phyloP scores from a whole-genome alignment of 2,888 invertebrate species.

The Lepidonotus clava region DNA sequence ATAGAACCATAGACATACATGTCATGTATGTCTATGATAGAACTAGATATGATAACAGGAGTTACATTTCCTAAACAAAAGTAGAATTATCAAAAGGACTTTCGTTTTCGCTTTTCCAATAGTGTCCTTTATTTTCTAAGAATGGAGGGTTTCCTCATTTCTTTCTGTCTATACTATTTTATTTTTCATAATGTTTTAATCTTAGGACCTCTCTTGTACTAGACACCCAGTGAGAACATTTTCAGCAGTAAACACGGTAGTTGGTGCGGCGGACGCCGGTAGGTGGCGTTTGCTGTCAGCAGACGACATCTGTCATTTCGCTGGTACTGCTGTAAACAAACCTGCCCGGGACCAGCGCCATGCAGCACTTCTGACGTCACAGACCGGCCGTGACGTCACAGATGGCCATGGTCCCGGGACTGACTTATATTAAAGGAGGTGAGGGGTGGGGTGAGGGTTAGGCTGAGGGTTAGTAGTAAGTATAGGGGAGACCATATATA shows the following conservation, averaged over 20 bases:
- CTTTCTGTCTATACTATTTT: too few species aligned
- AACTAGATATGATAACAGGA: too few species aligned
- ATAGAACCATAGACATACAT: too few species aligned
- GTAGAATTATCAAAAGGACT: too few species aligned
- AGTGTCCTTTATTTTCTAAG: too few species aligned
- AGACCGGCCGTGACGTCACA: background rate
- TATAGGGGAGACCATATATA: background rate
- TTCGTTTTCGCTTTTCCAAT: too few species aligned
- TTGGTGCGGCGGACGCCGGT: background rate
- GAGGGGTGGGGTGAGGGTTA: background rate
- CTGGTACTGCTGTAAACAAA: conserved; percentile 27
- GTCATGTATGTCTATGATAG: too few species aligned
- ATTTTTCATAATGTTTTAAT: too few species aligned
- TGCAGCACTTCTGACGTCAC: background rate
- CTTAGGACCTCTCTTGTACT: too few species aligned
- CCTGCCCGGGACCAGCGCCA: conserved; percentile 9
- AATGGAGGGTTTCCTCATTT: too few species aligned
- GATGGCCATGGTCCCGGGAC: background rate
- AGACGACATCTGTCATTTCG: background rate
- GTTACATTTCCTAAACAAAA: too few species aligned
- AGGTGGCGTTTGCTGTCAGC: background rate
- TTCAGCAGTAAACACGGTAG: background rate
- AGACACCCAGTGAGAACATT: conserved; percentile 10
- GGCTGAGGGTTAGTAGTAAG: background rate
- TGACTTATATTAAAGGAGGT: background rate